Base-by-base conservation (phyloP, 2,888 invertebrate species). In the Ommatoiulus sabulosus region DNA sequence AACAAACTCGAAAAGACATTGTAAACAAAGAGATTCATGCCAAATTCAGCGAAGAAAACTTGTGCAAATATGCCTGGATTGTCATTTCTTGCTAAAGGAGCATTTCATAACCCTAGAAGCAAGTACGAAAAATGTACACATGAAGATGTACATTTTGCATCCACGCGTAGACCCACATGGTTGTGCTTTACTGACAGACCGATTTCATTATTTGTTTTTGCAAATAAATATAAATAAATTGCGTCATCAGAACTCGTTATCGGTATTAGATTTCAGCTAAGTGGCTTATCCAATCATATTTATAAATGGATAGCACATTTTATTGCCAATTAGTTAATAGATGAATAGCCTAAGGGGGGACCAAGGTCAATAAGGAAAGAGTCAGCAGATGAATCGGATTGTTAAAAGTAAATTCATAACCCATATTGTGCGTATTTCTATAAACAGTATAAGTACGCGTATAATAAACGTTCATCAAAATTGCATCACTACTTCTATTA, bases 21-120 rank as follows among this genome's bases (percentile, higher is more conserved):
- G 80, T 80, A 80, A 80, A 80, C 80, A 80, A 80, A 80, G 80
- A 15, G 35, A 80, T 80, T 80, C 35, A 35, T 35, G 35, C 80
- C 35, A 80, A 72, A 20, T 35, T 80, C 80, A 80, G 35, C 80
- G 12, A 80, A 80, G 35, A 35, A 20, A 80, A 43, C 80, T 80
- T 80, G 80, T 35, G 80, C 24, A 80, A 72, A 24, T 72, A 72
- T 20, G 24, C 72, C 72, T 24, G 24, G 24, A 72, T 72, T 24
- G 72, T 72, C 72, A 72, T 10, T 24, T 72, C 8, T 24, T 72
- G 17, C 72, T 24, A 72, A 72, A 5, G 5, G 72, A 72, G 24
- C 35, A 80, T 80, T 80, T 35, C 80, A 24, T 80, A 80, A 80
- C 80, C 12, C 3, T 5, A 35, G 15, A 8, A 35, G 80, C 15